Conservation (phyloP, 2,797 vertebrate species). For the Spea hammondii region DNA sequence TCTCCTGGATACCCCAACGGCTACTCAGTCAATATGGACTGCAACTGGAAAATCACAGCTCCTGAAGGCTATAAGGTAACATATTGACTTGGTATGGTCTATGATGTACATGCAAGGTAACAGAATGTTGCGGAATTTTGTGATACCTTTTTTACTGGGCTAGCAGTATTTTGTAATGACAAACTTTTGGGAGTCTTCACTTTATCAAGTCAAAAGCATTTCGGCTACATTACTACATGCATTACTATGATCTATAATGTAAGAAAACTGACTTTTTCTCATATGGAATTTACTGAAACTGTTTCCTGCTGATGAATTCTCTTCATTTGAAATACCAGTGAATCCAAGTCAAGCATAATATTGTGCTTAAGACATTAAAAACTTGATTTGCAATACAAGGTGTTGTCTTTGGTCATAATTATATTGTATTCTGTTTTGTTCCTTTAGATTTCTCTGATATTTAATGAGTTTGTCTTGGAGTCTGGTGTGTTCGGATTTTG, state of each 20-base stretch:
- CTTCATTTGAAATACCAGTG: background rate
- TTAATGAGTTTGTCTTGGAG: background rate
- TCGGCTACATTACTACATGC: too few species aligned
- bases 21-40: conserved; percentile 4
- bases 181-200: background rate
- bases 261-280: background rate
- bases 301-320: too few species aligned
- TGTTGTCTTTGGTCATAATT: background rate
- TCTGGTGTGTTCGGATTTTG: background rate
- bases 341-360: background rate
- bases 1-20: conserved; percentile 15
- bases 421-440: background rate
- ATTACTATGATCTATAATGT: too few species aligned
- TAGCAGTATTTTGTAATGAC: background rate
- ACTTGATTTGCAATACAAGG: background rate
- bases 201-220: background rate
- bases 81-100: too few species aligned
- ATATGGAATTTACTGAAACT: background rate
- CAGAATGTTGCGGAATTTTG: background rate
- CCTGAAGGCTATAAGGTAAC: background rate
- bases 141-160: too few species aligned
- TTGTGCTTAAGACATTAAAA: background rate
- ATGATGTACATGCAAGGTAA: background rate
- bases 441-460: conserved; percentile 1
- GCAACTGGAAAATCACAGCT: conserved; percentile 19